A percentile compares a stretch with the other conserved stretches of the same genome.
These are phyloP conservation scores for Maconellicoccus hirsutus DNA, from an alignment of 1,140 invertebrate genomes.

Conservation along the genomic window DNA sequence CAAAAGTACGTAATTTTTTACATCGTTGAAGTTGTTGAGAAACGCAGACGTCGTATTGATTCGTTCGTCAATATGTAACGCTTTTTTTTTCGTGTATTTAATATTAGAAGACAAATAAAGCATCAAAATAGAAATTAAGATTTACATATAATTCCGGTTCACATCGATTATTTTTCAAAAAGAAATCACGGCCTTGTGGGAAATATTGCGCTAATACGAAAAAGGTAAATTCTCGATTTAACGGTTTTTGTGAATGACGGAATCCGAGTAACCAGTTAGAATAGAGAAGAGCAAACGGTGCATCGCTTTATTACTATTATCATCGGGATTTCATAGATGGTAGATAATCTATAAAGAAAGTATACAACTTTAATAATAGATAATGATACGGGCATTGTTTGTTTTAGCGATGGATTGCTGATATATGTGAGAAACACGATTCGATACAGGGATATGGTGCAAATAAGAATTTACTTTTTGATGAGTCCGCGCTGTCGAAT, in stretches of 20 bases:
- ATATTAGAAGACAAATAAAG: too few relatives aligned
- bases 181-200: not conserved
- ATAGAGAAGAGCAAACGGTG: slow-evolving; percentile 12
- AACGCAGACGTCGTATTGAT: too few relatives aligned
- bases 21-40: not conserved
- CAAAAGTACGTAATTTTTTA: not conserved
- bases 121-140: too few relatives aligned
- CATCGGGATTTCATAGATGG: slow-evolving; percentile 14
- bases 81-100: too few relatives aligned
- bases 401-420: slow-evolving; percentile 19
- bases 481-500: not conserved
- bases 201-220: not conserved
- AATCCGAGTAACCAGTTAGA: not conserved
- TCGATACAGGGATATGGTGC: slow-evolving; percentile 15
- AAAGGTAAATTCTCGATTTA: slow-evolving; percentile 5
- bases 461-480: not conserved
- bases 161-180: not conserved
- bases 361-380: slow-evolving; percentile 16
- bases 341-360: slow-evolving; percentile 14
- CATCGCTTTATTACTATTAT: slow-evolving; percentile 15
- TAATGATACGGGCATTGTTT: slow-evolving; percentile 20
- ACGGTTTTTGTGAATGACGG: not conserved
- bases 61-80: too few relatives aligned
- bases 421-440: slow-evolving; percentile 16
- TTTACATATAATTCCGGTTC: not conserved